Conservation (phyloP, 2,113 vertebrate species). For the Mus pahari region DNA sequence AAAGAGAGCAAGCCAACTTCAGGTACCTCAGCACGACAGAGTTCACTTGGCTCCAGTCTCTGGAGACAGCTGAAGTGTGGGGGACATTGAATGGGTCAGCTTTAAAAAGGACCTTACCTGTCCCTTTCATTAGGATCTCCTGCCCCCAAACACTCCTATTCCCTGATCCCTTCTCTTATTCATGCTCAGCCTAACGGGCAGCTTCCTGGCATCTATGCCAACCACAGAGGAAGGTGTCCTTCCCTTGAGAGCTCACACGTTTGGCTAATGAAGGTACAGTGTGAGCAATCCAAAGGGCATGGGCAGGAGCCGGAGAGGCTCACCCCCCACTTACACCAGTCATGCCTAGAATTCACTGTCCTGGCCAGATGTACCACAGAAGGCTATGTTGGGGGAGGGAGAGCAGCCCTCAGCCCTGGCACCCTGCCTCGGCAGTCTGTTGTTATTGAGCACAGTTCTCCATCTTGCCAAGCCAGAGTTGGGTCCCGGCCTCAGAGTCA, state of each 20-base stretch:
- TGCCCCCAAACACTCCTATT: not conserved
- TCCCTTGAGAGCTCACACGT: not conserved
- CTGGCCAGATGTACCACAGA: not conserved
- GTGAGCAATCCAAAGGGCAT: too few relatives aligned
- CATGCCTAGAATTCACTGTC: not conserved
- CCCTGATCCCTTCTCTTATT: not conserved
- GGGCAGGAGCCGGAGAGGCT: not conserved
- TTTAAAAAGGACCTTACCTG: not conserved
- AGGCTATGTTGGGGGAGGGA: too few relatives aligned
- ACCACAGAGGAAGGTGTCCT: not conserved
- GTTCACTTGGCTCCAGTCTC: not conserved
- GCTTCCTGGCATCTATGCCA: not conserved
- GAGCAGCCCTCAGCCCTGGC: not conserved
- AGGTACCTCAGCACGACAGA: not conserved
- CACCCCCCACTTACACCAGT: rapidly evolving
- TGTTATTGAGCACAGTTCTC: not conserved
- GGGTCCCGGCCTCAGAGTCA: not conserved
- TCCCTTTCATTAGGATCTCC: not conserved
- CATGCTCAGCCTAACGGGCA: not conserved
- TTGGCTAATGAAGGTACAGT: not conserved
- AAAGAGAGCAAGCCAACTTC: not conserved
- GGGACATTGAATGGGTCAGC: too few relatives aligned
- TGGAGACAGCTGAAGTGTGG: not conserved
- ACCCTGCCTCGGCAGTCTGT: not conserved
- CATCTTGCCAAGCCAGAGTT: not conserved